These are phyloP conservation scores for Tenthredo amoena DNA, from an alignment of 2,888 invertebrate species.

Conservation along the genomic window DNA sequence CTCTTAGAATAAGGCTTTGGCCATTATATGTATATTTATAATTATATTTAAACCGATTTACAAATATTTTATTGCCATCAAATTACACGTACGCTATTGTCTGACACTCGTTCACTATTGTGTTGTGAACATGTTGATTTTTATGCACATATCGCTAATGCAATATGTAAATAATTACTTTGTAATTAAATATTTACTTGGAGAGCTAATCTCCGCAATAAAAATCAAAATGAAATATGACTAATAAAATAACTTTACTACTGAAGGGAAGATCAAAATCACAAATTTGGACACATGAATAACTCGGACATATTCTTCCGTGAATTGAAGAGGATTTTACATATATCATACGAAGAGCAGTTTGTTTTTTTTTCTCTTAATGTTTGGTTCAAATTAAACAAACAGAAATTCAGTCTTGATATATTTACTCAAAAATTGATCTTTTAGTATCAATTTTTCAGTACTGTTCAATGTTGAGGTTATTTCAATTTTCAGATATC, in stretches of 20 bases:
- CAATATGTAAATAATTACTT: not conserved
- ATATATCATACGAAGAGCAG: not conserved
- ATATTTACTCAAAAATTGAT: not conserved
- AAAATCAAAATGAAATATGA: not conserved
- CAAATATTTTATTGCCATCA: slow-evolving; percentile 42
- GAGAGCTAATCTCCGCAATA: not conserved
- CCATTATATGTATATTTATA: not conserved
- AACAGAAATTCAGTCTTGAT: slow-evolving; percentile 4
- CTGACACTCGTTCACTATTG: slow-evolving; percentile 29
- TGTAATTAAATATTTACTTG: not conserved
- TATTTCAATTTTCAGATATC: not conserved
- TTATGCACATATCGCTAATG: not conserved
- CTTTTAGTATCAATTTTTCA: not conserved
- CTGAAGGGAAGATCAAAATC: not conserved
- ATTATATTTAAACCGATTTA: not conserved
- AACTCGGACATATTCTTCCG: not conserved
- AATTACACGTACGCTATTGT: slow-evolving; percentile 34
- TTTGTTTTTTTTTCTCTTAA: not conserved
- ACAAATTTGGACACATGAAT: not conserved
- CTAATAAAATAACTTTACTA: not conserved
- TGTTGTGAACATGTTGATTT: slow-evolving; percentile 25
- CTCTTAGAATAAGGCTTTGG: slow-evolving; percentile 20
- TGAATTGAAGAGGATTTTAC: not conserved
- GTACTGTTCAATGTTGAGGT: not conserved
- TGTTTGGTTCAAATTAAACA: slow-evolving; percentile 17